Evolutionary conservation across 2,113 vertebrate species (phyloP), one percentile per base, ranked within the genome.

Genomic region (Dolichallabes microphthalmus): DNA sequence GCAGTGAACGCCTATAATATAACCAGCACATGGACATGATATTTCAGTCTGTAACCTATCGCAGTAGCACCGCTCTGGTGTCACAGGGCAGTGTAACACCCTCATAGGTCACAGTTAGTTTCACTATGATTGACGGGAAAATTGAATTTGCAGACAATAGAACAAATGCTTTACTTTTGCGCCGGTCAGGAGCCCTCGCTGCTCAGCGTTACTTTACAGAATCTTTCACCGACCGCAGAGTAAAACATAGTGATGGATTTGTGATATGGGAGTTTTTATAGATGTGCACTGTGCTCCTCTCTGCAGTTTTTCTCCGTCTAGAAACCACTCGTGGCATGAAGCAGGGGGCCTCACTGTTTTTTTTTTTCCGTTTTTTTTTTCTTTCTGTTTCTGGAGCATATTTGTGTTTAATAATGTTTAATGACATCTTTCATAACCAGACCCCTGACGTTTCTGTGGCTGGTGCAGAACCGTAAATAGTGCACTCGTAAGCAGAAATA

Each of bases 391-490:
- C 64, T 85, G 82, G 27, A 15, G 63, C 84, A 83, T 50, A 60
- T 80, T 69, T 66, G 55, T 86, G 52, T 90, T 85, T 75, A 80
- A 88, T 88, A 82, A 86, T 89, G 60, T 90, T 74, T 89, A 89
- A 90, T 88, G 66, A 88, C 84, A 85, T 76, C 79, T 76, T 85
- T 81, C 45, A 52, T 71, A 60, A 83, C 25, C 45, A 74, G 58
- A 80, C 30, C 30, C 84, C 69, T 69, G 74, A 75, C 45, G 20
- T 76, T 63, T 32, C 14, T 35, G 63, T 66, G 63, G 25, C 39
- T 73, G 10, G 35, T 39, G 66, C 83, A 82, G 73, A 27, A 57
- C 74, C 80, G 57, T 64, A 74, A 74, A 74, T 74, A 10, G 57
- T 35, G 55, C 55, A 60, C 30, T 60, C 30, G 20, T 50, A 82